phyloP scores from a whole-genome alignment of 2,888 invertebrate species.

The Spatulosminthurus flaviceps region DNA sequence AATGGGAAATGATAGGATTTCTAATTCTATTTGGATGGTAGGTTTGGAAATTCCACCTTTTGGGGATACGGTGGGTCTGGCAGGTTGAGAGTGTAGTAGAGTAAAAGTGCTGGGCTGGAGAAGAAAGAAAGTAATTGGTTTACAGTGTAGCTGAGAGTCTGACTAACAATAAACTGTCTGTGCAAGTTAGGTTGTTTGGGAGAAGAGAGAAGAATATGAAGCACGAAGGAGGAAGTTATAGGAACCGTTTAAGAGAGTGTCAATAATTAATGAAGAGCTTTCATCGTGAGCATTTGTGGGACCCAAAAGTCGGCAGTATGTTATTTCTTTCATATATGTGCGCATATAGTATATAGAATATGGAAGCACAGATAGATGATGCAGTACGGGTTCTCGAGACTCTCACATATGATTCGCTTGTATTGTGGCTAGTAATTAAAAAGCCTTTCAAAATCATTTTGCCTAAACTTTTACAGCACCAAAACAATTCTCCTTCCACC shows the following conservation, averaged over 20 bases:
- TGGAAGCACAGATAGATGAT: too few species aligned
- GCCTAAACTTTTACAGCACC: background rate
- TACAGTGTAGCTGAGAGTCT: too few species aligned
- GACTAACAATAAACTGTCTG: too few species aligned
- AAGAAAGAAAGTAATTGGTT: too few species aligned
- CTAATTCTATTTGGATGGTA: too few species aligned
- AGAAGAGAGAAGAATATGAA: background rate
- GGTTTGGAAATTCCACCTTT: too few species aligned
- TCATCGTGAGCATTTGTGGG: slow-evolving; percentile 29
- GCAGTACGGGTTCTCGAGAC: too few species aligned
- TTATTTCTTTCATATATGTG: background rate
- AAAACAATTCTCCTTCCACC: background rate
- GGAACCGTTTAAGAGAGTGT: slow-evolving; percentile 23
- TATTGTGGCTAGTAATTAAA: slow-evolving; percentile 22
- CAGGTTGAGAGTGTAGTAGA: too few species aligned
- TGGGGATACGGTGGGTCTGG: too few species aligned
- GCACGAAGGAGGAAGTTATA: background rate
- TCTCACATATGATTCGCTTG: background rate
- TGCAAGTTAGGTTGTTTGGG: too few species aligned
- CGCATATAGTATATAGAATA: background rate
- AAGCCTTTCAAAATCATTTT: slow-evolving; percentile 3
- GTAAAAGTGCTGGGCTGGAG: too few species aligned
- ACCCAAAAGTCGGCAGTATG: background rate
- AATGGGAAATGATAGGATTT: too few species aligned
- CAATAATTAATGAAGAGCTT: slow-evolving; percentile 43